Conservation (phyloP, 2,113 vertebrate species). For the Mesocricetus auratus region DNA sequence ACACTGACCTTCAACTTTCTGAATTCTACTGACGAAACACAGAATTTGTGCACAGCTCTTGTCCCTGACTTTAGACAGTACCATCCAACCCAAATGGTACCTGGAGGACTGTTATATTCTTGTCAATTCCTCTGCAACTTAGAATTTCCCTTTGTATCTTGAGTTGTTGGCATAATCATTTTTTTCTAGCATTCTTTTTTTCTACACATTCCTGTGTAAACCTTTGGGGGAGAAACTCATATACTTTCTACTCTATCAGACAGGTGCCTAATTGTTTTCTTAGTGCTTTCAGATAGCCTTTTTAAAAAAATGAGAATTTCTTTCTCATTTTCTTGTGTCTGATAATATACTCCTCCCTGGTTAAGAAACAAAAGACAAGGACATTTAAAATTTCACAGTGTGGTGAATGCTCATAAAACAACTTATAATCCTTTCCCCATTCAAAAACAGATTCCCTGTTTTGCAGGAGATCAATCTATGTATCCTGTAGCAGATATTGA, state of each 20-base stretch:
- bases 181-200: neutral
- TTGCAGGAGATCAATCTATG: neutral
- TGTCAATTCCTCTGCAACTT: neutral
- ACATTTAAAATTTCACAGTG: slow-evolving; percentile 45
- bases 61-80: neutral
- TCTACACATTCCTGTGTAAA: neutral
- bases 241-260: slow-evolving; percentile 52
- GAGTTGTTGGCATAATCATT: neutral
- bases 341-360: slow-evolving; percentile 13
- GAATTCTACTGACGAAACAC: neutral
- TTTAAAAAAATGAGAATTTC: slow-evolving; percentile 2
- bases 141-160: neutral
- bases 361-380: slow-evolving; percentile 24
- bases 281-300: slow-evolving; percentile 12
- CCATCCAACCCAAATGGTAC: neutral
- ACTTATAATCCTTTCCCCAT: slow-evolving; percentile 11
- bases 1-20: slow-evolving; percentile 45
- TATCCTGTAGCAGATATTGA: neutral
- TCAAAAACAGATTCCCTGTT: slow-evolving; percentile 55
- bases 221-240: slow-evolving; percentile 5
- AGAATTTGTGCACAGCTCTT: neutral
- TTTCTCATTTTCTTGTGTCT: slow-evolving; percentile 30
- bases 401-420: slow-evolving; percentile 1
- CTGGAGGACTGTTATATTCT: neutral
- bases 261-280: slow-evolving; percentile 64